Evolutionary conservation across 2,888 invertebrate genomes (phyloP), one percentile per base, ranked within the genome.

Genomic region (Leucania comma): DNA sequence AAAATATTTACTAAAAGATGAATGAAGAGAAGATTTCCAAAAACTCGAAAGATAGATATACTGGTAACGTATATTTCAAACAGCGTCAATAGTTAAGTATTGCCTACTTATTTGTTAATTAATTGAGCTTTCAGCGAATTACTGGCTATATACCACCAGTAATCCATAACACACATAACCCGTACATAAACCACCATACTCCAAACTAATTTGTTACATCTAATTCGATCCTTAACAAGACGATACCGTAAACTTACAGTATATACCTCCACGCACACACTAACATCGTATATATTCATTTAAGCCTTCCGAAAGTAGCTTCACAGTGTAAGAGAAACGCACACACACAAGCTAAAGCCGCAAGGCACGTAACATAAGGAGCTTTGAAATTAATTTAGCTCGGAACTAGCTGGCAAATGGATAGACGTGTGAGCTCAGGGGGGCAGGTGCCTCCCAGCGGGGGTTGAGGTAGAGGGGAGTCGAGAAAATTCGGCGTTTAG

Each of bases 321-420:
- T 82, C 87, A 88, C 88, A 90, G 86, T 87, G 83, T 71, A 71
- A 70, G 74, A 68, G 51, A 48, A 74, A 90, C 94, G 74, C 95
- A 94, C 95, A 95, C 94, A 94, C 85, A 79, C 86, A 89, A 68
- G 87, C 86, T 87, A 94, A 95, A 95, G 95, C 96, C 96, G 94
- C 95, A 96, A 95, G 95, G 96, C 95, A 95, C 96, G 96, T 95
- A 96, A 95, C 96, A 95, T 96, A 96, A 96, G 96, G 95, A 95
- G 96, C 96, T 96, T 96, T 94, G 95, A 96, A 96, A 96, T 96
- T 96, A 96, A 96, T 96, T 96, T 96, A 96, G 96, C 95, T 94
- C 93, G 95, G 96, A 96, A 96, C 96, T 96, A 96, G 96, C 96
- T 95, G 94, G 96, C 95, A 96, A 96, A 96, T 96, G 96, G 96